phyloP scores from a whole-genome alignment of 2,888 invertebrate genomes.

The Doris montereyensis region DNA sequence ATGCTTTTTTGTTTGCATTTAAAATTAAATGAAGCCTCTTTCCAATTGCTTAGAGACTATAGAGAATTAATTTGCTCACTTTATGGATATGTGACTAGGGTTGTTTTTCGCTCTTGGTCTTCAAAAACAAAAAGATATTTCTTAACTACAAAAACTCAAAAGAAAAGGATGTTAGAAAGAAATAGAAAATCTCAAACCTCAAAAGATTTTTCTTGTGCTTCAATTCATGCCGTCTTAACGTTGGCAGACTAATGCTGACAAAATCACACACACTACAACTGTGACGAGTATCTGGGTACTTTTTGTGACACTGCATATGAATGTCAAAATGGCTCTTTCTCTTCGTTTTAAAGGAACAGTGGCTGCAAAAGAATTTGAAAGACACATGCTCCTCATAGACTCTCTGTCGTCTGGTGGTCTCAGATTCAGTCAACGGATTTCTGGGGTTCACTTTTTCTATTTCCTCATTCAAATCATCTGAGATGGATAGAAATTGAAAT shows the following conservation, averaged over 20 bases:
- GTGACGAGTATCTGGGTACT: slow-evolving; percentile 51
- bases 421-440: slow-evolving; percentile 34
- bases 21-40: too few relatives aligned
- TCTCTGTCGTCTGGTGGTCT: slow-evolving; percentile 34
- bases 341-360: slow-evolving; percentile 74
- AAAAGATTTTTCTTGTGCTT: slow-evolving; percentile 56
- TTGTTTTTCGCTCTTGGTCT: too few relatives aligned
- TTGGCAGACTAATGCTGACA: slow-evolving; percentile 69
- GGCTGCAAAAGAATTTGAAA: slow-evolving; percentile 72
- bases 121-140: too few relatives aligned
- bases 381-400: slow-evolving; percentile 48
- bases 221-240: slow-evolving; percentile 71
- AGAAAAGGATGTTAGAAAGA: too few relatives aligned
- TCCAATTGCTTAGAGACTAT: too few relatives aligned
- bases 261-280: slow-evolving; percentile 71
- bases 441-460: slow-evolving; percentile 34
- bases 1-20: too few relatives aligned
- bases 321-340: slow-evolving; percentile 72
- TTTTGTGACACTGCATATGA: slow-evolving; percentile 69
- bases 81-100: too few relatives aligned
- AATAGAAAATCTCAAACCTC: slow-evolving; percentile 34
- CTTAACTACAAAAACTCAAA: too few relatives aligned
- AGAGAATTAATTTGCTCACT: too few relatives aligned
- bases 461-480: slow-evolving; percentile 5
- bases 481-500: background rate